phyloP scores from a whole-genome alignment of 1,140 invertebrate genomes.

The Drosophila nigrodunni region DNA sequence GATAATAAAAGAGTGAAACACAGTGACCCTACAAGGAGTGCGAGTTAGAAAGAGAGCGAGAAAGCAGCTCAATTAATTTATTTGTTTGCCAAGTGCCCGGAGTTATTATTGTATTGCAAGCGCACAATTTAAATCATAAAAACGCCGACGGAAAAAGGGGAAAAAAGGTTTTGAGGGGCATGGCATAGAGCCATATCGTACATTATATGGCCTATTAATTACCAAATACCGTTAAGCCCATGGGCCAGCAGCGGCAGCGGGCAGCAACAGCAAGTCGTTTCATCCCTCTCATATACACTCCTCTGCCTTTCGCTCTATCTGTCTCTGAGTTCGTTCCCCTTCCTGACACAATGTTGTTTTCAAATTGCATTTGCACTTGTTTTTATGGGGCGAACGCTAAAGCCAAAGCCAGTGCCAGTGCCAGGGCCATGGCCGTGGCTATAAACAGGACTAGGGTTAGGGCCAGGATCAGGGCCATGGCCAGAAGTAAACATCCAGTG shows the following conservation, averaged over 20 bases:
- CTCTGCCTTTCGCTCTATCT: not conserved
- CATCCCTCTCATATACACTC: not conserved
- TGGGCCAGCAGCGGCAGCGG: conserved; percentile 26
- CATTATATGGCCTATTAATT: conserved; percentile 83
- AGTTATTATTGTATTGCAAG: conserved; percentile 71
- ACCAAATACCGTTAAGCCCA: conserved; percentile 75
- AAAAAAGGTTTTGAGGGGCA: too few relatives aligned
- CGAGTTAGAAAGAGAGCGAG: not conserved
- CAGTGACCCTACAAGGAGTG: not conserved
- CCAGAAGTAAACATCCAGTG: conserved; percentile 33
- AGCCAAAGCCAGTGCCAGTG: conserved; percentile 12
- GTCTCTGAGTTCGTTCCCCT: not conserved
- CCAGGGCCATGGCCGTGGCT: conserved; percentile 30
- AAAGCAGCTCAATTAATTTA: conserved; percentile 73
- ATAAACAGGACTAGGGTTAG: conserved; percentile 14
- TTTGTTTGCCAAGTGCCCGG: conserved; percentile 66
- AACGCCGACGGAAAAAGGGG: conserved; percentile 7
- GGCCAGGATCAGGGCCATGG: conserved; percentile 29
- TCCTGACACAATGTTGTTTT: conserved; percentile 58
- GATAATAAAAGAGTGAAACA: not conserved
- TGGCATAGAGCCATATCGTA: conserved; percentile 52
- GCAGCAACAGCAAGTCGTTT: conserved; percentile 21
- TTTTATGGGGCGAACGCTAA: conserved; percentile 62
- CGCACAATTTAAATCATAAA: conserved; percentile 75
- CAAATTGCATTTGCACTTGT: conserved; percentile 81